Base-by-base conservation (phyloP, 1,140 invertebrate genomes). In the Potamilus streckersoni region DNA sequence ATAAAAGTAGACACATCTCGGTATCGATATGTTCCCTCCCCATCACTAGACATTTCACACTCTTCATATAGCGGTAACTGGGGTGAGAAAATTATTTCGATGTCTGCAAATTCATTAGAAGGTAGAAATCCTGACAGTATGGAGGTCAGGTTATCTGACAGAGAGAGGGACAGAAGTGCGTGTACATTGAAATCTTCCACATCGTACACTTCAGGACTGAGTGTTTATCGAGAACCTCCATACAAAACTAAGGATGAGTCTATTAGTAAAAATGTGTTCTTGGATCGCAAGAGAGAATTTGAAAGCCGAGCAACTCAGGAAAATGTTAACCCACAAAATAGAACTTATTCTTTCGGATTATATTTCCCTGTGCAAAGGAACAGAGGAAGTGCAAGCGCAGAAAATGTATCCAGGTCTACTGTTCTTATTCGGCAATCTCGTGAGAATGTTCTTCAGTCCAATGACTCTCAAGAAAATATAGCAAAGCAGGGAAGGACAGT, bases 271-370 rank as follows among this genome's bases (percentile, higher is more conserved):
- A 70, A 66, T 20, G 71, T 73, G 15, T 83, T 84, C 71, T 55
- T 70, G 27, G 80, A 83, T 66, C 63, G 79, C 31, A 69, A 74
- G 49, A 69, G 71, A 62, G 80, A 81, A 73, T 81, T 84, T 74
- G 83, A 83, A 49, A 59, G 20, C 13, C 70, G 79, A 17, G 76
- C 80, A 0, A 77, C 72, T 74, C 79, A 83, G 64, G 79, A 84
- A 57, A 80, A 78, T 76, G 66, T 78, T 0, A 77, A 82, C 23
- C 76, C 80, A 56, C 80, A 82, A 67, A 38, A 65, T 8, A 82
- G 80, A 73, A 79, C 81, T 13, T 84, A 81, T 67, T 83, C 83
- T 19, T 81, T 81, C 71, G 83, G 83, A 57, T 66, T 84, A n/a
- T 83, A 79, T 71, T 83, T 80, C 71, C 82, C 80, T n/a, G 71